A percentile compares a stretch with the other conserved stretches of the same genome.
Conservation (phyloP, 2,888 invertebrate genomes). For the Pachliopta kotzebuea region DNA sequence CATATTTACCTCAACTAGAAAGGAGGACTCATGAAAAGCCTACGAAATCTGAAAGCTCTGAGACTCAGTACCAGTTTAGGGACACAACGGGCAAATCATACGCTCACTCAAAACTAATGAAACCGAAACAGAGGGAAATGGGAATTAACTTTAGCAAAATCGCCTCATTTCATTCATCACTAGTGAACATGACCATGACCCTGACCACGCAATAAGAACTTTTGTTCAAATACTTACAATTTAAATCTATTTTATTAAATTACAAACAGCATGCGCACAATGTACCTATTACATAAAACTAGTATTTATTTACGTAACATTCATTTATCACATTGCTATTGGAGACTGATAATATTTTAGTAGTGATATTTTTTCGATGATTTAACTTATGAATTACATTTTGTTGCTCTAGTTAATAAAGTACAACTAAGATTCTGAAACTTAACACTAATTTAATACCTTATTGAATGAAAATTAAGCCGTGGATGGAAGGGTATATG, state of each 20-base stretch:
- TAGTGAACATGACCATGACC: slow-evolving; percentile 31
- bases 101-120: too few species aligned
- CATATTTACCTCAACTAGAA: too few species aligned
- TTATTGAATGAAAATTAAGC: too few species aligned
- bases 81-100: too few species aligned
- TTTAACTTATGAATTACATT: too few species aligned
- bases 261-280: slow-evolving; percentile 30
- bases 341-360: slow-evolving; percentile 12
- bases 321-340: slow-evolving; percentile 9
- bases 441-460: too few species aligned
- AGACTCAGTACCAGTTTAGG: too few species aligned
- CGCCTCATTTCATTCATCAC: slow-evolving; percentile 48
- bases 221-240: slow-evolving; percentile 65
- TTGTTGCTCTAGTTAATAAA: background rate
- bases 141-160: background rate
- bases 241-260: slow-evolving; percentile 54
- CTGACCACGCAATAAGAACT: slow-evolving; percentile 44
- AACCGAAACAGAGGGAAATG: too few species aligned
- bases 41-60: too few species aligned
- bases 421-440: background rate
- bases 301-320: slow-evolving; percentile 4
- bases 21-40: too few species aligned
- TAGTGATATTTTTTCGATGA: too few species aligned
- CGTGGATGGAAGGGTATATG: too few species aligned
- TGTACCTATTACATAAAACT: background rate